Base-by-base conservation (phyloP, 2,113 vertebrate species). In the Bagarius yarrelli region DNA sequence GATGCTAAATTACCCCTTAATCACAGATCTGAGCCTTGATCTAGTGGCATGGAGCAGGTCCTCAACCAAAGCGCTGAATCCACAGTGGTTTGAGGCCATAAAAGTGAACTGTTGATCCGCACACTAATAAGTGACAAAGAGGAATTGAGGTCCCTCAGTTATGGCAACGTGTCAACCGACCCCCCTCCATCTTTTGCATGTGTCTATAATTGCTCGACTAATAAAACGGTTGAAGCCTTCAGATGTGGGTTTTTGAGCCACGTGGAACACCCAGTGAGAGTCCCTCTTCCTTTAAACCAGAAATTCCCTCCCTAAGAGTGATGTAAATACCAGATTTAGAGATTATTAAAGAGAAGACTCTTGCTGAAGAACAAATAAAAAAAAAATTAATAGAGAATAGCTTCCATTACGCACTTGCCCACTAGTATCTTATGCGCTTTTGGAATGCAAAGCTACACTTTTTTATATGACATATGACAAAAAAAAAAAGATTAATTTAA, bases 131-230 rank as follows among this genome's bases (percentile, higher is more conserved):
- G 70, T 80, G 76, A 76, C 77, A 71, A 69, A 57, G 82, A 80
- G 84, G 86, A 83, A 63, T 78, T 82, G 77, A 86, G 78, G 81
- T 83, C 82, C 81, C 74, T 83, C 66, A 73, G 84, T 83, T 73
- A 23, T 87, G 80, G 87, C 84, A 83, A 80, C 83, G 78, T 79
- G 75, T 79, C 80, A 80, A 78, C 84, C 78, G 80, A 74, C 44
- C 44, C 75, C 25, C 32, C 76, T 36, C 83, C 66, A 82, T 74
- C 71, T 63, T 47, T 53, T 30, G 8, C 69, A 5, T 55, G 61
- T 72, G 63, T 63, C 34, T 80, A 86, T 90, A 90, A 91, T 91
- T 90, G 89, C 83, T 76, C 56, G 76, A 80, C 87, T 85, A 87
- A 88, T 91, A 88, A 91, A 91, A 88, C 81, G 81, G 87, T 80